Conservation (phyloP, 2,113 vertebrate genomes). For the Alligator sinensis region DNA sequence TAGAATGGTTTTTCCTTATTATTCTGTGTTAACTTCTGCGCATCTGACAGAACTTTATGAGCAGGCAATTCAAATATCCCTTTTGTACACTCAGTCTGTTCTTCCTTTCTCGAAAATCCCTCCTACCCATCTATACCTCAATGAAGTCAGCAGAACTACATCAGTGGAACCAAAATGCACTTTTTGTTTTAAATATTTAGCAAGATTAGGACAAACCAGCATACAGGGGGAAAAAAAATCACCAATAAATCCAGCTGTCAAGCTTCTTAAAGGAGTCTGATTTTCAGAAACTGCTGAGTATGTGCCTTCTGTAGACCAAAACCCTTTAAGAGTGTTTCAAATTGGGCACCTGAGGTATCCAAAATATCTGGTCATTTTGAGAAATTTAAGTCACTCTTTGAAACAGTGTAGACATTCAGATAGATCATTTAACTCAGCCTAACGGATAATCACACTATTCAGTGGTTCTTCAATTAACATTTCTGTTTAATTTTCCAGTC, state of each 20-base stretch:
- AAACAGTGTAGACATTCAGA: background rate
- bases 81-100: background rate
- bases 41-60: background rate
- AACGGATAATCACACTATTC: background rate
- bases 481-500: background rate
- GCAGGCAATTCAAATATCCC: background rate
- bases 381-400: background rate
- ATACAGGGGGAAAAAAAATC: background rate
- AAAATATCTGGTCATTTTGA: background rate
- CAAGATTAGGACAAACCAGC: background rate
- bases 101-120: background rate
- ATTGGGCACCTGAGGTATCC: background rate
- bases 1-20: background rate
- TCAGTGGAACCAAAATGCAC: rapidly evolving
- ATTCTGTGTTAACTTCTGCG: background rate
- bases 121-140: no score
- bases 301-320: background rate
- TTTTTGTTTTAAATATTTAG: background rate
- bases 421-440: rapidly evolving
- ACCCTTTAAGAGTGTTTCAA: background rate
- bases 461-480: rapidly evolving
- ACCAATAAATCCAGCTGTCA: background rate
- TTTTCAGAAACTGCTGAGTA: conserved; percentile 1
- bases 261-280: background rate
- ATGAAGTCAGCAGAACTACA: no score